Conservation (phyloP, 2,888 invertebrate species). For the Aleiodes leptofemur region DNA sequence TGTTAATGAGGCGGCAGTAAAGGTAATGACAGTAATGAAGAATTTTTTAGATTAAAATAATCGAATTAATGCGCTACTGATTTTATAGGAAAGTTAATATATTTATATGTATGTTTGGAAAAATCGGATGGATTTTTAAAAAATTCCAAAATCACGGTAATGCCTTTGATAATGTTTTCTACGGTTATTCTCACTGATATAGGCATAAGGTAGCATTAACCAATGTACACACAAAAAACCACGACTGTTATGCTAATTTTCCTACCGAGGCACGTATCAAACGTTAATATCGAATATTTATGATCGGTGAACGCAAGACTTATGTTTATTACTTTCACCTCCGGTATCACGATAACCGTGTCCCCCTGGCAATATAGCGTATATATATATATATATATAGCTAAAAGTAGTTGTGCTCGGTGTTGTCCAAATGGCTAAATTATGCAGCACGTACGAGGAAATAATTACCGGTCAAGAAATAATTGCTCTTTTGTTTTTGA, state of each 20-base stretch:
- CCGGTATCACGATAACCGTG: conserved; percentile 67
- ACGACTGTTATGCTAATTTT: conserved; percentile 73
- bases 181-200: neutral
- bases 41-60: no score
- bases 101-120: no score
- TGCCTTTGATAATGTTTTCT: neutral
- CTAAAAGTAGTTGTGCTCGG: conserved; percentile 25
- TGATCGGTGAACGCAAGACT: conserved; percentile 71
- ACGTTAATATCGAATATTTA: conserved; percentile 75
- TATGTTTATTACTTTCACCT: conserved; percentile 73
- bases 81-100: no score
- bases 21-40: neutral
- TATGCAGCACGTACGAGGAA: conserved; percentile 49
- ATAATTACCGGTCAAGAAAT: conserved; percentile 49
- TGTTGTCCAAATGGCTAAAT: conserved; percentile 49
- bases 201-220: conserved; percentile 6
- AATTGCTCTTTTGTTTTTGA: conserved; percentile 48
- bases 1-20: conserved; percentile 1
- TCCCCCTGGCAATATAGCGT: conserved; percentile 47
- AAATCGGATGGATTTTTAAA: no score
- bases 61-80: no score
- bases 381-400: conserved; percentile 30
- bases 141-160: neutral
- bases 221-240: conserved; percentile 1
- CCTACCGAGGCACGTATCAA: conserved; percentile 62